Conservation (phyloP, 2,113 vertebrate species). For the Gobio gobio region DNA sequence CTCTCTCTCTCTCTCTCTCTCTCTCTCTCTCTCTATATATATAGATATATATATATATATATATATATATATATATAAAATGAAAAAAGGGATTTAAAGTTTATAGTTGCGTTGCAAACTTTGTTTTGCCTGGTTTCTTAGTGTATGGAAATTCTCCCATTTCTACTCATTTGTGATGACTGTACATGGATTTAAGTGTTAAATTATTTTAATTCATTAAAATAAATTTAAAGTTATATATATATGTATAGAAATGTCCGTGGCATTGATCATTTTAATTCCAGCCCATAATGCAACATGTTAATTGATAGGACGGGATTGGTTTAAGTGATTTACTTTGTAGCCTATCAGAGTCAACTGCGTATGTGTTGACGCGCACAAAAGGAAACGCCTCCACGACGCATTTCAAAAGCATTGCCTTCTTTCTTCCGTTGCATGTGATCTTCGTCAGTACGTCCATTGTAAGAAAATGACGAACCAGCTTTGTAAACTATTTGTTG, state of each 20-base stretch:
- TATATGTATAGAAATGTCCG: too few species aligned
- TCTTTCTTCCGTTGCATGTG: not conserved
- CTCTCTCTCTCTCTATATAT: too few species aligned
- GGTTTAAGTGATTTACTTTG: not conserved
- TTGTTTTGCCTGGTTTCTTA: not conserved
- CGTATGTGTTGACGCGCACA: not conserved
- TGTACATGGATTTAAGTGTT: too few species aligned
- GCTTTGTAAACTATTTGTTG: conserved; percentile 96
- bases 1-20: too few species aligned
- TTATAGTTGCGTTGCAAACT: not conserved
- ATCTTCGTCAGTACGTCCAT: not conserved
- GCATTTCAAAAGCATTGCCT: conserved; percentile 3
- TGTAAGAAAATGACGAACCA: conserved; percentile 66
- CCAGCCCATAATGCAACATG: too few species aligned
- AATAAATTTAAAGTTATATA: too few species aligned
- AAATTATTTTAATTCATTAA: not conserved
- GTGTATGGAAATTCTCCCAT: not conserved
- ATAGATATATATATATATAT: too few species aligned
- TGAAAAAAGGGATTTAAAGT: not conserved
- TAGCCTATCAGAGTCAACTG: conserved; percentile 7
- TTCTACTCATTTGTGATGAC: too few species aligned
- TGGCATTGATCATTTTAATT: not conserved
- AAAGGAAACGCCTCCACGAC: not conserved
- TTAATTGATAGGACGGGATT: not conserved
- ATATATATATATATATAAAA: too few species aligned